These are phyloP conservation scores for Malurus cyaneus DNA, from an alignment of 2,113 vertebrate genomes.

Conservation along the genomic window DNA sequence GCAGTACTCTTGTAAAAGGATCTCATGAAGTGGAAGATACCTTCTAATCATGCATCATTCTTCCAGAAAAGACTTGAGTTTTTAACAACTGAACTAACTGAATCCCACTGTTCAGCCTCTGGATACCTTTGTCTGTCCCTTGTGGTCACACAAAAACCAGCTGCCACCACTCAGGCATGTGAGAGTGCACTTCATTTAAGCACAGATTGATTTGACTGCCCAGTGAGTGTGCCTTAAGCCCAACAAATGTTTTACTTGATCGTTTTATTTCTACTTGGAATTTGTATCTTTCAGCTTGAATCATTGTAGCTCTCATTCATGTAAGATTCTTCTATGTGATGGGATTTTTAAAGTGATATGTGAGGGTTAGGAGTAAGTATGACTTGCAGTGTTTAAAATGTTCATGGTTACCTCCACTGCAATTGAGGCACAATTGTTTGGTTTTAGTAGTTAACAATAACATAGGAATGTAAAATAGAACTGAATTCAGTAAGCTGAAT, in stretches of 20 bases:
- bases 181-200: background rate
- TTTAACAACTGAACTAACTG: background rate
- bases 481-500: background rate
- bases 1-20: background rate
- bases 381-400: background rate
- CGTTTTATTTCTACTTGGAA: background rate
- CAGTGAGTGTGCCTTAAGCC: background rate
- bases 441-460: background rate
- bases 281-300: background rate
- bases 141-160: background rate
- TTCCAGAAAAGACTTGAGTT: background rate
- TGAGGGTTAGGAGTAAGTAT: background rate
- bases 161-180: background rate
- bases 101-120: background rate
- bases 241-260: background rate
- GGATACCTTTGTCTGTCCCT: background rate
- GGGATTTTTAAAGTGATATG: background rate
- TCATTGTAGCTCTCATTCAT: background rate
- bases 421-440: background rate
- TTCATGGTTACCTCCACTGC: background rate
- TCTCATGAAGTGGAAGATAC: background rate
- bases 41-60: background rate
- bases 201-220: no score
- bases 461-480: background rate
- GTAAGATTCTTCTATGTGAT: background rate